Conservation (phyloP, 2,113 vertebrate genomes). For the Proteles cristata region DNA sequence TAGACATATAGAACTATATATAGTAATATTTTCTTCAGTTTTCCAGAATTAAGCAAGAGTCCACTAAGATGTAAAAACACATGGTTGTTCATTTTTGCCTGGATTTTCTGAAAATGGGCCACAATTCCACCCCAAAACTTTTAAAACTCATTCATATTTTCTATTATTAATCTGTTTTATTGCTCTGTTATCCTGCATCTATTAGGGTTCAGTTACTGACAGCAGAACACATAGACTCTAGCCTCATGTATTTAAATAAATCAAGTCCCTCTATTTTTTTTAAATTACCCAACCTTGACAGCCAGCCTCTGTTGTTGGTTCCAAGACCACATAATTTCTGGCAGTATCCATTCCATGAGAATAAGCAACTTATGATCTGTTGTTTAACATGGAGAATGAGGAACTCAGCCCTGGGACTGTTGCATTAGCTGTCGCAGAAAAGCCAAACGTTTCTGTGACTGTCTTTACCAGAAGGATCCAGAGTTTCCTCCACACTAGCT, state of each 20-base stretch:
- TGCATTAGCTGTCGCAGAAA: background rate
- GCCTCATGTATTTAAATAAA: background rate
- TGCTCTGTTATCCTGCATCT: background rate
- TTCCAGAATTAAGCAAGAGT: background rate
- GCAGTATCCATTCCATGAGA: background rate
- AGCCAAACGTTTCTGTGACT: background rate
- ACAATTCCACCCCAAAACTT: background rate
- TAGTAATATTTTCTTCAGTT: background rate
- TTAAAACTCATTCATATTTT: background rate
- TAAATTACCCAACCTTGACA: background rate
- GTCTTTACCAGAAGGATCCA: background rate
- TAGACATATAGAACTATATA: background rate
- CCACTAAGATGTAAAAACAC: background rate
- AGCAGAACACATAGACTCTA: background rate
- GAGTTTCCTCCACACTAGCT: background rate
- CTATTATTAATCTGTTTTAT: background rate
- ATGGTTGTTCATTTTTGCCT: background rate
- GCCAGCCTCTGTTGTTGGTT: background rate
- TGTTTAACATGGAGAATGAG: background rate
- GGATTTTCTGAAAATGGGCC: background rate
- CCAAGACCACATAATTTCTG: background rate
- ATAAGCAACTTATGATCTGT: background rate
- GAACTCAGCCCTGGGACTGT: background rate
- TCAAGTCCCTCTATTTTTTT: background rate
- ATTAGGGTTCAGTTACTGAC: background rate